These are phyloP conservation scores for Halichondria panicea DNA, from an alignment of 37 sponge, comb jelly and placozoan species.

Conservation along the genomic window DNA sequence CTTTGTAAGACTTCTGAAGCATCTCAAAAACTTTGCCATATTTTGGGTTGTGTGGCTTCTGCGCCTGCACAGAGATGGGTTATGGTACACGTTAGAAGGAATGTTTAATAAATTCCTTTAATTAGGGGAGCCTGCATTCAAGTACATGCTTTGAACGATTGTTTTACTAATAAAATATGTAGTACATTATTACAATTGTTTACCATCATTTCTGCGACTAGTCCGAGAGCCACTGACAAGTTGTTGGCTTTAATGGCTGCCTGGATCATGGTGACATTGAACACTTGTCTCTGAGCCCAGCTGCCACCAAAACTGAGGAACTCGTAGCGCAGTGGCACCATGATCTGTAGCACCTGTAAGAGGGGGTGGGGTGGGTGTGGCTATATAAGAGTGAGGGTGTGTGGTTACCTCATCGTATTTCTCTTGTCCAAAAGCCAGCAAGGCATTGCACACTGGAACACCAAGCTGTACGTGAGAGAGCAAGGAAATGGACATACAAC, in stretches of 20 bases:
- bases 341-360: constrained; percentile 58
- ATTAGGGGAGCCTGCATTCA: too few relatives aligned
- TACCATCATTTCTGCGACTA: constrained; percentile 74
- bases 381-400: not conserved
- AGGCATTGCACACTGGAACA: constrained; percentile 75
- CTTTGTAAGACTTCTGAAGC: too few relatives aligned
- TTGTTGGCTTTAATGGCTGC: constrained; percentile 74
- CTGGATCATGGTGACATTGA: constrained; percentile 66
- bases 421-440: constrained; percentile 80
- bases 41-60: too few relatives aligned
- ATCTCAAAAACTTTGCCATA: too few relatives aligned
- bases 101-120: too few relatives aligned
- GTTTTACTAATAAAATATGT: too few relatives aligned
- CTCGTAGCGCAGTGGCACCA: constrained; percentile 71
- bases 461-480: constrained; percentile 82
- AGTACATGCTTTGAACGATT: too few relatives aligned
- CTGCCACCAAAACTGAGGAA: constrained; percentile 70
- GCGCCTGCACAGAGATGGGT: too few relatives aligned
- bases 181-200: too few relatives aligned
- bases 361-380: not conserved
- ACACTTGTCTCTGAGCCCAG: constrained; percentile 86
- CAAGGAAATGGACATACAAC: too few relatives aligned
- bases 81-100: too few relatives aligned
- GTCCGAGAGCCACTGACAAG: constrained; percentile 33
- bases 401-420: constrained; percentile 71